These are phyloP conservation scores for Mohoua ochrocephala DNA, from an alignment of 2,113 vertebrate genomes.

Conservation along the genomic window DNA sequence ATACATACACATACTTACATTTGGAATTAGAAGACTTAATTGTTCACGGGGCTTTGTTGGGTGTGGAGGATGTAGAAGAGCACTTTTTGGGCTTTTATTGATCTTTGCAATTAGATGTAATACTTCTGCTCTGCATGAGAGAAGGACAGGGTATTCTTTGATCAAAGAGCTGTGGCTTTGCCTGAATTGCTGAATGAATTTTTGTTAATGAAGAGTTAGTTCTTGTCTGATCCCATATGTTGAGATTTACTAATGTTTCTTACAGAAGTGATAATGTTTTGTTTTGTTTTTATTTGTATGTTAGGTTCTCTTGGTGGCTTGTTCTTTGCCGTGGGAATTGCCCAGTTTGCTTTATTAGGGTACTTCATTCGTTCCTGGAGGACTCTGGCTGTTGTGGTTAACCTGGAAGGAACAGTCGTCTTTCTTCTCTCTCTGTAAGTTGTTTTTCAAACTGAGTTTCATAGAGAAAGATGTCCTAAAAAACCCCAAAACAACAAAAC, in stretches of 20 bases:
- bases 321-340: slow-evolving; percentile 81
- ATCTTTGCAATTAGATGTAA: background rate
- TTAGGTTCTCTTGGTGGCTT: slow-evolving; percentile 77
- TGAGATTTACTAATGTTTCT: background rate
- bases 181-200: background rate
- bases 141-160: background rate
- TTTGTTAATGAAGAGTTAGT: background rate
- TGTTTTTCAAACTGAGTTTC: background rate
- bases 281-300: background rate
- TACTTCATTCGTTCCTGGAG: slow-evolving; percentile 82
- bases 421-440: slow-evolving; percentile 81
- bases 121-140: background rate
- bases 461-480: background rate
- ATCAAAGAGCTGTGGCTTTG: background rate
- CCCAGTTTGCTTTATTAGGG: slow-evolving; percentile 76
- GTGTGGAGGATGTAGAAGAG: background rate
- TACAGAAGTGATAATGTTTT: slow-evolving; percentile 2
- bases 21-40: background rate
- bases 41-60: background rate
- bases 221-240: background rate
- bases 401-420: slow-evolving; percentile 73
- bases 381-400: slow-evolving; percentile 73
- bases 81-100: background rate
- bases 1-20: background rate
- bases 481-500: background rate